These are phyloP conservation scores for Sternotherus odoratus DNA, from an alignment of 2,797 vertebrate genomes.

Conservation along the genomic window DNA sequence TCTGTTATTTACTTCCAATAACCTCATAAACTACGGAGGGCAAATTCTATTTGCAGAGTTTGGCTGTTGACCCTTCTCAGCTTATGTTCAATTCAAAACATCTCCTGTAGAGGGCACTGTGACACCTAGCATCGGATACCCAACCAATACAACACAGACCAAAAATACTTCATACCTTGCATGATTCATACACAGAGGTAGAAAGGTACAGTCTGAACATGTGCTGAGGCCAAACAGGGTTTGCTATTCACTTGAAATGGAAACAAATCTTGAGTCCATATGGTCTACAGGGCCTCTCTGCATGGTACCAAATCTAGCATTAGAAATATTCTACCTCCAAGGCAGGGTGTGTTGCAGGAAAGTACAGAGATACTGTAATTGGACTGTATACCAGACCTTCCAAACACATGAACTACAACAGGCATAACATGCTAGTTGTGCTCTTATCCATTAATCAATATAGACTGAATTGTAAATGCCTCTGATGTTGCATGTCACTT, in stretches of 20 bases:
- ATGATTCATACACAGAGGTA: neutral
- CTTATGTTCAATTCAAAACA: neutral
- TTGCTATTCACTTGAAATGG: neutral
- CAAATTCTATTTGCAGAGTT: neutral
- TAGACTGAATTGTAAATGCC: neutral
- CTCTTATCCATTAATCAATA: neutral
- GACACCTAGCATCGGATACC: neutral
- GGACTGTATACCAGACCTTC: neutral
- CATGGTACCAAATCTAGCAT: accelerated
- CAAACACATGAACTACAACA: accelerated
- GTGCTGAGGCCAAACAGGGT: neutral
- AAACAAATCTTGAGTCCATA: neutral
- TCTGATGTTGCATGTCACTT: neutral
- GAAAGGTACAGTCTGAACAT: neutral
- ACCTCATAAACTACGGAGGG: neutral
- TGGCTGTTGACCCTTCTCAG: neutral
- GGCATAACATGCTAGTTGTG: accelerated
- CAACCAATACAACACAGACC: neutral
- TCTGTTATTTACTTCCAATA: neutral
- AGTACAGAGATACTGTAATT: neutral
- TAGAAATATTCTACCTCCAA: neutral
- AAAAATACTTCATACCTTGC: neutral
- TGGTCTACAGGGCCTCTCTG: accelerated
- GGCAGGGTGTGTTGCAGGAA: neutral
- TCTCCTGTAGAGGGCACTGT: neutral